Evolutionary conservation across 2,113 vertebrate genomes (phyloP).

Genomic region (Otocyon megalotis): DNA sequence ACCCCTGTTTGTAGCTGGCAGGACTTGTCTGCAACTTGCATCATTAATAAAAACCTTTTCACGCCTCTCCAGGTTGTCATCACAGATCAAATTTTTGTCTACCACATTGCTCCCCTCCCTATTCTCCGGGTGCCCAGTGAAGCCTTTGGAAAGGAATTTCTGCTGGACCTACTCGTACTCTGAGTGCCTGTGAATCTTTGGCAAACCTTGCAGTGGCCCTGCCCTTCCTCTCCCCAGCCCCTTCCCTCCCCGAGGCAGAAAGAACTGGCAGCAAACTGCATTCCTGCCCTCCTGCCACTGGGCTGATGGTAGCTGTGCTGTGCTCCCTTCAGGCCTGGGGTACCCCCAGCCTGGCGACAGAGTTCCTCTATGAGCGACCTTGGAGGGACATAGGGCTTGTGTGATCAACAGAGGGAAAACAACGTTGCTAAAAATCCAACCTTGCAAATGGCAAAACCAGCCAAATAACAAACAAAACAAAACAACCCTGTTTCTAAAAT

Average conservation of each 20-base stretch:
- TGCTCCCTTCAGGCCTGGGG: not conserved
- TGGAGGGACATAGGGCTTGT: not conserved
- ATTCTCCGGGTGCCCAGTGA: not conserved
- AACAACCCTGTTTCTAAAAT: not conserved
- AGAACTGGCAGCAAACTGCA: not conserved
- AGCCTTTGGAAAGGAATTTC: not conserved
- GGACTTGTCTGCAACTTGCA: not conserved
- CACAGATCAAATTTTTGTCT: not conserved
- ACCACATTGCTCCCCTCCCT: not conserved
- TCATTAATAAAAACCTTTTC: slow-evolving; percentile 1
- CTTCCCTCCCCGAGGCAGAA: not conserved
- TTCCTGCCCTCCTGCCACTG: not conserved
- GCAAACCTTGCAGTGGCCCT: not conserved
- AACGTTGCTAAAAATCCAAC: not conserved
- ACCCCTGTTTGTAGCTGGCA: not conserved
- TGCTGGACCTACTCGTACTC: not conserved
- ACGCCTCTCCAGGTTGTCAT: not conserved
- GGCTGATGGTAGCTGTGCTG: not conserved
- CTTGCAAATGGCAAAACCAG: not conserved
- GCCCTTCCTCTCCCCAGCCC: not conserved
- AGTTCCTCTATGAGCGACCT: not conserved
- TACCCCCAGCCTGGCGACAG: not conserved
- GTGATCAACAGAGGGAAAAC: not conserved
- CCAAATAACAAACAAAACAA: not conserved
- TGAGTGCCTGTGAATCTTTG: not conserved